Evolutionary conservation across 2,113 vertebrate species (phyloP).

Genomic region (Fregata magnificens): DNA sequence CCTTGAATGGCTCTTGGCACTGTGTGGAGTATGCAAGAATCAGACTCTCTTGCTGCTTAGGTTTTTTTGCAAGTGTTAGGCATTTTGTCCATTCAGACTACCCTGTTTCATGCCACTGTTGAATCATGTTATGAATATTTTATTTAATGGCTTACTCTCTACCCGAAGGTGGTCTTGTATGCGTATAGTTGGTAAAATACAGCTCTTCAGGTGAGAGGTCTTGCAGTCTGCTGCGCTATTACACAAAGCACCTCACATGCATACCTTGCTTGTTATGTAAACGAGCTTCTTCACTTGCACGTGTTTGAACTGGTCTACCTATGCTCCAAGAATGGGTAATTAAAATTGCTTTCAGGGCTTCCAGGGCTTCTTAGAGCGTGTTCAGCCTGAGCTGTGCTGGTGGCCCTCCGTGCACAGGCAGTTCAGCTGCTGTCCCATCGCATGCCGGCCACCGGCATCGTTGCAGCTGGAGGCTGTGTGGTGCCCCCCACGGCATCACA

Average conservation of each 20-base stretch:
- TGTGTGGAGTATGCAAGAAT: background rate
- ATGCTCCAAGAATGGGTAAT: background rate
- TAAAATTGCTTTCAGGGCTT: background rate
- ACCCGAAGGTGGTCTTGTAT: background rate
- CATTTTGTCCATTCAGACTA: background rate
- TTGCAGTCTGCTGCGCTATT: background rate
- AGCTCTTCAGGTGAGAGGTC: constrained; percentile 3
- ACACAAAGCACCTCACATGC: background rate
- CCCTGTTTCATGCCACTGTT: background rate
- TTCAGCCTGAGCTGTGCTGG: background rate
- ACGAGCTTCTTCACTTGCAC: background rate
- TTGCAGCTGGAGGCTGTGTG: rapidly evolving
- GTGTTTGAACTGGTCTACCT: background rate
- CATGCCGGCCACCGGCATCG: rapidly evolving
- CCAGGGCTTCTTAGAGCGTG: background rate
- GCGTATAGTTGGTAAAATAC: background rate
- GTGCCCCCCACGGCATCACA: rapidly evolving
- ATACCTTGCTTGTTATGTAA: constrained; percentile 6
- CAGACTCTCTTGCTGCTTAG: background rate
- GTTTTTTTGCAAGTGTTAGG: background rate
- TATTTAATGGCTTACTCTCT: background rate
- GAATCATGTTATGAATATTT: background rate
- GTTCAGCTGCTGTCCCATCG: rapidly evolving
- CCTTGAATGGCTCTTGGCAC: background rate
- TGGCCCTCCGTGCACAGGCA: rapidly evolving